A percentile compares a stretch with the other conserved stretches of the same genome.
Evolutionary conservation across 2,797 vertebrate genomes (phyloP).

Genomic region (Squalus acanthias): DNA sequence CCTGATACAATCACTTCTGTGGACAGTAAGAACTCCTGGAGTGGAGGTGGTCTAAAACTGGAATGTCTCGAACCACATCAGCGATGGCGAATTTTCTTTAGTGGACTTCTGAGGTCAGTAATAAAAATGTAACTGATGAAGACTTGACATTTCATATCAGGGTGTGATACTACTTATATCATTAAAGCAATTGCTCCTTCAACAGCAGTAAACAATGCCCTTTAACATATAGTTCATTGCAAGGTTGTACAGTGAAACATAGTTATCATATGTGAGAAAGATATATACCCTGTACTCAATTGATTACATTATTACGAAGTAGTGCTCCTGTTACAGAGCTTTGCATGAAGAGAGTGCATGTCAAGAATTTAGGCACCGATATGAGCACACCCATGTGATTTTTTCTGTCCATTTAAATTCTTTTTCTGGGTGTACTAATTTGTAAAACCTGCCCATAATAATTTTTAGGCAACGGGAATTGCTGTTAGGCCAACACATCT

Average conservation of each 20-base stretch:
- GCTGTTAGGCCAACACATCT: background rate
- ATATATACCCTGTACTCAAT: background rate
- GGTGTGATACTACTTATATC: background rate
- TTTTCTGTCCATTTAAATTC: background rate
- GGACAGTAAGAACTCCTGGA: conserved; percentile 48
- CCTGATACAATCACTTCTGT: conserved; percentile 51
- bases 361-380: background rate
- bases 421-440: background rate
- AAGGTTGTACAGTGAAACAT: background rate
- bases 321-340: background rate
- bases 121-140: background rate
- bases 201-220: background rate
- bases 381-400: background rate
- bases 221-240: background rate
- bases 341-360: background rate
- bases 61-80: conserved; percentile 44
- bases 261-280: background rate
- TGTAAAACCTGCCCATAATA: background rate
- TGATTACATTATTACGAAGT: background rate
- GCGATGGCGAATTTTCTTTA: conserved; percentile 47
- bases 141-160: background rate
- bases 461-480: background rate
- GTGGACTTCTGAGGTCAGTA: conserved; percentile 48
- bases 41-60: conserved; percentile 48
- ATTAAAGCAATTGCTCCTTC: background rate